Base-by-base conservation (phyloP, 2,797 vertebrate species). In the Epinephelus awoara region DNA sequence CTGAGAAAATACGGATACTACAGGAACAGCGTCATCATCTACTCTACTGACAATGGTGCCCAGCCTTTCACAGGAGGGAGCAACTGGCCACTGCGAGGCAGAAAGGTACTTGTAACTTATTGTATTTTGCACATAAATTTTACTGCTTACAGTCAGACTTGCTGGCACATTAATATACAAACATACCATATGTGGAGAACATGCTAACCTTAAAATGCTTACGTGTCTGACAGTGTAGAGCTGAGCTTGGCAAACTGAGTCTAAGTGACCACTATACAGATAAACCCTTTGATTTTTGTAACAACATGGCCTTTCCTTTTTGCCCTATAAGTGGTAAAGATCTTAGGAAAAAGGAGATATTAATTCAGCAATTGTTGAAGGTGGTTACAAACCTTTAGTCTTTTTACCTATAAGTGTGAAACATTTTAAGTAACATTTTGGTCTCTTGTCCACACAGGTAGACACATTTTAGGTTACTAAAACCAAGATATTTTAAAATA, bases 1-100 rank as follows among this genome's bases (percentile, higher is more conserved):
- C 96, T 99, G 72, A 96, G 97, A 71, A 98, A 97, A 90, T 96
- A 96, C 0, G 97, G 98, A 0, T 98, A 96, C 90, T 99, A 99
- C 18, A 94, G 97, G 72, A 98, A 99, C 92, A 97, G 96, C 0
- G 90, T 99, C 38, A 96, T 99, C 0, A 85, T 99, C 84, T 99
- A 97, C 93, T 99, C 98, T 85, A 98, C 97, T 0, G 98, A 99
- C 85, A 99, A 99, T 0, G 98, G 98, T 0, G 98, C 97, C 5
- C 98, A 99, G 89, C 98, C 98, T 0, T 98, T 99, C 87, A 98
- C 97, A 0, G 98, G 98, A 2, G 98, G 98, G 15, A 99, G 97
- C 94, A 99, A 99, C 92, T 99, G 98, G 98, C 98, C 98, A 0
- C 94, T 99, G 0, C 92, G 98, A 47, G 98, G 98, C 1, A 96